These are phyloP conservation scores for Drosophila borealis DNA, from an alignment of 2,888 invertebrate species.

Conservation along the genomic window DNA sequence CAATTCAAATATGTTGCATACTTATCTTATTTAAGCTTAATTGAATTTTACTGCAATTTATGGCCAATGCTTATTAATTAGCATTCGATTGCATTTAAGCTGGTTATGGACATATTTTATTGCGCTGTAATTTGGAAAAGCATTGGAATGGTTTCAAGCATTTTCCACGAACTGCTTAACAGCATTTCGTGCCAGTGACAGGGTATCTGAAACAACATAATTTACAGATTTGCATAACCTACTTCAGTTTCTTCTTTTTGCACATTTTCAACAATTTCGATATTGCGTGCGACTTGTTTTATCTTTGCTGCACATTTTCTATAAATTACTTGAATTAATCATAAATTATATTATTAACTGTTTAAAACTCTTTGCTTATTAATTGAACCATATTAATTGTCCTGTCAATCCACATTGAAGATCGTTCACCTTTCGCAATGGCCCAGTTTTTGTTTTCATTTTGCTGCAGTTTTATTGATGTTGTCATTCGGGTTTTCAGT, in stretches of 20 bases:
- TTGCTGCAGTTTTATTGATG: not conserved
- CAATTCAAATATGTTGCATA: not conserved
- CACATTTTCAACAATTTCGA: too few relatives aligned
- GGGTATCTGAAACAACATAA: too few relatives aligned
- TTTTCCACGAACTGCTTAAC: not conserved
- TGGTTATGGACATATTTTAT: constrained; percentile 35
- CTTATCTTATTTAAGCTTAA: constrained; percentile 22
- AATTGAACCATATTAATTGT: too few relatives aligned
- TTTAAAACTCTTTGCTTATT: too few relatives aligned
- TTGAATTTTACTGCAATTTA: constrained; percentile 36
- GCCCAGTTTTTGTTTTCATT: not conserved
- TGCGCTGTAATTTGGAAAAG: constrained; percentile 1
- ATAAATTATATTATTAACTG: too few relatives aligned
- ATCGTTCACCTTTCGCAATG: not conserved
- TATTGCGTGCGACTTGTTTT: too few relatives aligned
- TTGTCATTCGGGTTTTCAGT: constrained; percentile 21
- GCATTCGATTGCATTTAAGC: constrained; percentile 40
- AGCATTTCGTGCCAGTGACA: too few relatives aligned
- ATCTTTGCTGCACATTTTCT: too few relatives aligned
- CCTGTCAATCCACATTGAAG: not conserved
- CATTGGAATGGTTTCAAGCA: not conserved
- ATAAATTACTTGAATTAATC: too few relatives aligned
- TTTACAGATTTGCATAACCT: too few relatives aligned
- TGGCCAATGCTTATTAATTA: constrained; percentile 27
- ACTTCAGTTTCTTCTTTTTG: too few relatives aligned